A percentile compares a stretch with the other conserved stretches of the same genome.
phyloP scores from a whole-genome alignment of 2,797 vertebrate genomes.

The Bovichtus diacanthus region DNA sequence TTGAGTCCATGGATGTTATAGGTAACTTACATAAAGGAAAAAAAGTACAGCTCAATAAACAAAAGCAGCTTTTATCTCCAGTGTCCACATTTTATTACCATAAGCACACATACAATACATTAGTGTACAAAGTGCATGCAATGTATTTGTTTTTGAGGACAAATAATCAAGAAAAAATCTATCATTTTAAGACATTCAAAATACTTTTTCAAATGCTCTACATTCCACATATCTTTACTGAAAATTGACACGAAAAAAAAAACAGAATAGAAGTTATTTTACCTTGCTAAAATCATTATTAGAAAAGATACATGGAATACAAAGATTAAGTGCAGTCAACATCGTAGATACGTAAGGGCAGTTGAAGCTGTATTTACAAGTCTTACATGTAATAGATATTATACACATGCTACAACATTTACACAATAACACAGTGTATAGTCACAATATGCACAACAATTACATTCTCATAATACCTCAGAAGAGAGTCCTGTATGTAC shows the following conservation, averaged over 20 bases:
- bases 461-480: slow-evolving; percentile 29
- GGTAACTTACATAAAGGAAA: background rate
- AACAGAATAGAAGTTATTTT: background rate
- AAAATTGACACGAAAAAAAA: background rate
- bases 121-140: slow-evolving; percentile 44
- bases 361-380: slow-evolving; percentile 12
- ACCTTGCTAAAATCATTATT: background rate
- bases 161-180: background rate
- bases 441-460: slow-evolving; percentile 37
- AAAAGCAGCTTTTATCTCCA: background rate
- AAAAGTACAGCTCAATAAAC: background rate
- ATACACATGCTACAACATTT: slow-evolving; percentile 31
- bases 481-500: background rate
- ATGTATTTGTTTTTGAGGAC: background rate
- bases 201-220: background rate
- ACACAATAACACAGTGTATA: slow-evolving; percentile 35
- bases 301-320: slow-evolving; percentile 3
- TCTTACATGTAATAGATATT: slow-evolving; percentile 1
- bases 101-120: slow-evolving; percentile 1
- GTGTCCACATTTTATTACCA: slow-evolving; percentile 50
- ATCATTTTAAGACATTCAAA: slow-evolving; percentile 12
- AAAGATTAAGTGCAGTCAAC: background rate
- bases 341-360: slow-evolving; percentile 7
- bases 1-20: background rate
- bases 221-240: slow-evolving; percentile 5